Evolutionary conservation across 2,797 vertebrate genomes (phyloP).

Genomic region (Pogonophryne albipinna): DNA sequence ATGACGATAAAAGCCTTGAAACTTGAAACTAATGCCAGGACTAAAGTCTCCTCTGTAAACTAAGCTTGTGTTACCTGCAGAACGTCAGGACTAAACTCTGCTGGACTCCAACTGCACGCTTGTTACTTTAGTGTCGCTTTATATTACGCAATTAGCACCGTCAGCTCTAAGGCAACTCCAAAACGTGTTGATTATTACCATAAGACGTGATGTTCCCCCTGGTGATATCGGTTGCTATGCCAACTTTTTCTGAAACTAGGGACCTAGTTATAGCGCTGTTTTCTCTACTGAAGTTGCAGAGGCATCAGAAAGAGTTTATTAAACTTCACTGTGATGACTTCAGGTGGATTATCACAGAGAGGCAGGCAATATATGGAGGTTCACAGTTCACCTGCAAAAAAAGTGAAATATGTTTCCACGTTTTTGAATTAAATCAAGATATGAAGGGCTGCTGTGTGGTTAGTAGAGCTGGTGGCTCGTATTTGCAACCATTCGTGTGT

Average conservation of each 20-base stretch:
- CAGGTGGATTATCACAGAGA: conserved; percentile 40
- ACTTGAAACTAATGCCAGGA: no score
- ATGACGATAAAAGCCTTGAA: no score
- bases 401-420: background rate
- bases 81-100: background rate
- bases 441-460: no score
- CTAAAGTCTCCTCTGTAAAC: background rate
- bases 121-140: conserved; percentile 43
- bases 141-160: conserved; percentile 41
- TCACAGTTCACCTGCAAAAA: background rate
- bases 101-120: conserved; percentile 6
- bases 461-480: no score
- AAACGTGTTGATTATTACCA: conserved; percentile 56
- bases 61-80: background rate
- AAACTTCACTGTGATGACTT: conserved; percentile 40
- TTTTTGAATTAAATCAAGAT: background rate
- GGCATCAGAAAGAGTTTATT: conserved; percentile 54
- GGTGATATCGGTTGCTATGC: conserved; percentile 65
- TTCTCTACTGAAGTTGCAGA: conserved; percentile 40
- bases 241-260: conserved; percentile 56
- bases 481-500: no score
- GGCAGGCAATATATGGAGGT: conserved; percentile 16
- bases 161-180: conserved; percentile 50
- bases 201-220: conserved; percentile 47
- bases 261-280: conserved; percentile 53